Evolutionary conservation across 2,113 vertebrate genomes (phyloP), one percentile per base, ranked within the genome.

Genomic region (Hyperopisus bebe): DNA sequence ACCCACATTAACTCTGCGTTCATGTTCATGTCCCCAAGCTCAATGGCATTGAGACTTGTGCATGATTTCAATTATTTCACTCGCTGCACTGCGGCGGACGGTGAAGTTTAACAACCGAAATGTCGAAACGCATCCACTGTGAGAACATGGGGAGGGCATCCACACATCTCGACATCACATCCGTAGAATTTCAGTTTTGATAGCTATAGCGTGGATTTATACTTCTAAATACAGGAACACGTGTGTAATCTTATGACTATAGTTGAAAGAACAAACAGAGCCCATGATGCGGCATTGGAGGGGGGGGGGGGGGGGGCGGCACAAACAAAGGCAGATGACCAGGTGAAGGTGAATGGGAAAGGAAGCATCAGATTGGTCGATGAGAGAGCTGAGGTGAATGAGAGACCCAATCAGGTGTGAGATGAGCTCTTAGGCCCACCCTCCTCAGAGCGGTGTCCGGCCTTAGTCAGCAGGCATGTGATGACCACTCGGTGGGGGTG

Each of bases 341-440:
- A 66, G 13, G 31, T 74, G 70, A 5, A 74, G 13, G 42, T 5
- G 46, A 44, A 8, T n/a, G 44, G 39, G 21, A 83, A 83, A 83
- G 7, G 39, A 83, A 21, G 80, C 39, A 2, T 83, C 21, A 11
- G 15, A 83, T 39, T 47, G 42, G 80, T 47, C 21, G 9, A 83
- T 83, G 44, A 98, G 96, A 98, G 97, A 97, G 94, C 96, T 98
- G 97, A 97, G 98, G 97, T 97, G 97, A 97, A 94, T 95, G 93
- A 95, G 95, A 96, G 96, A 95, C 97, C 95, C 95, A 97, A 98
- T 96, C 94, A 94, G 89, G 95, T 94, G 96, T 94, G 92, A 97
- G 97, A 97, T 96, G 94, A 96, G 95, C 96, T 98, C 97, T 99
- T 98, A 97, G 96, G 95, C 95, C 96, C 94, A 96, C 96, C 95